phyloP scores from a whole-genome alignment of 2,113 vertebrate genomes.

The Paraplagusia blochii region DNA sequence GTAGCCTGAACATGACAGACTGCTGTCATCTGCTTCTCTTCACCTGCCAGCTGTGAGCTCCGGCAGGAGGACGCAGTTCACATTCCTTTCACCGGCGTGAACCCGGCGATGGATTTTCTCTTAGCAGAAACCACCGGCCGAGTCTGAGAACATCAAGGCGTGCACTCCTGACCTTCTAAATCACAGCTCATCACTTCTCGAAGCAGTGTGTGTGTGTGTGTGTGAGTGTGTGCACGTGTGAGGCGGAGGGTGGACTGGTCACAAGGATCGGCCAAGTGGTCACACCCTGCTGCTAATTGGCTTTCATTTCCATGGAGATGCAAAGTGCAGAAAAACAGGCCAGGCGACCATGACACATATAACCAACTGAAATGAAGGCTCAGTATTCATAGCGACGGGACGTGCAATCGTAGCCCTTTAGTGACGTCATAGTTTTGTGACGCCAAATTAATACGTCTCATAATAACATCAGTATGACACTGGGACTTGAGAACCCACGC shows the following conservation, averaged over 20 bases:
- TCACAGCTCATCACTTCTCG: constrained; percentile 1
- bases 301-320: constrained; percentile 14
- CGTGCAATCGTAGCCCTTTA: no score
- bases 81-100: not conserved
- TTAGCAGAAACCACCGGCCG: rapidly evolving
- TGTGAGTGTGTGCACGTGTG: not conserved
- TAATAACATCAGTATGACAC: no score
- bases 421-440: no score
- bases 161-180: not conserved
- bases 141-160: constrained; percentile 5
- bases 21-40: constrained; percentile 10
- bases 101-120: not conserved
- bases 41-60: constrained; percentile 2
- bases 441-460: no score
- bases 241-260: constrained; percentile 23
- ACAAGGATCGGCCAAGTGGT: constrained; percentile 24
- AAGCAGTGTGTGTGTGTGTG: not conserved
- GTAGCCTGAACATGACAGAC: not conserved
- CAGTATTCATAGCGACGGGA: no score
- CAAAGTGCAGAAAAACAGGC: constrained; percentile 5
- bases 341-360: not conserved
- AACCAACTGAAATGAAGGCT: no score
- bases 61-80: not conserved
- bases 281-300: constrained; percentile 46
- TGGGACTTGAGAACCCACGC: no score